Evolutionary conservation across 2,797 vertebrate species (phyloP), one percentile per base, ranked within the genome.

Genomic region (Lacerta viridis): DNA sequence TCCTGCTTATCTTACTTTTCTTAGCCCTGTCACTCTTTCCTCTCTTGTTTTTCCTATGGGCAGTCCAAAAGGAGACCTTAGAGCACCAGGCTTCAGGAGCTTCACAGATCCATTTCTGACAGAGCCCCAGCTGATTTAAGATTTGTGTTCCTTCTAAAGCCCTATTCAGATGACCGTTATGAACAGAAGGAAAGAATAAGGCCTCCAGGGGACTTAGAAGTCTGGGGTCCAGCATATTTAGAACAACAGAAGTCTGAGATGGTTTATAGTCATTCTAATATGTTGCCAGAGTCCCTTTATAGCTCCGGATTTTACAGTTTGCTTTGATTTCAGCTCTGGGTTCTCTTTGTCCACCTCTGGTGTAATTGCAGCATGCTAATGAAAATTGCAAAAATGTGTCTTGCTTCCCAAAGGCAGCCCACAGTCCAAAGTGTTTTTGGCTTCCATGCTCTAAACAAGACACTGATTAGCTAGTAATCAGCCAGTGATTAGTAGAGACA

Each of bases 391-490:
- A 83, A 92, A 93, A 36, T 13, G 78, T 83, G 85, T 84, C 89
- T 88, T 66, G 2, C 90, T 91, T 88, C 87, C 89, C 92, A 93
- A 95, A 85, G 1, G 79, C 96, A 93, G 94, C 95, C 79, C 33
- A 55, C 50, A 92, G 93, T 96, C 85, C 93, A 96, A 93, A 93
- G 94, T 87, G 95, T 94, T 92, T 96, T 95, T 94, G 96, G 96
- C 95, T 95, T 87, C 85, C 87, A 55, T 92, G 94, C 94, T 93
- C 93, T 91, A 94, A 97, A 96, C 94, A 94, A 96, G 96, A 92
- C 95, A 83, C 95, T 96, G 97, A 97, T 97, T 97, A 97, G 96
- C 92, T 94, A 90, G 93, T 94, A 96, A 97, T 96, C 97, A 97
- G 94, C 85, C 39, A 92, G 95, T 0, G 95, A 97, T 97, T 97